Evolutionary conservation across 2,113 vertebrate species (phyloP).

Genomic region (Nematolebias whitei): DNA sequence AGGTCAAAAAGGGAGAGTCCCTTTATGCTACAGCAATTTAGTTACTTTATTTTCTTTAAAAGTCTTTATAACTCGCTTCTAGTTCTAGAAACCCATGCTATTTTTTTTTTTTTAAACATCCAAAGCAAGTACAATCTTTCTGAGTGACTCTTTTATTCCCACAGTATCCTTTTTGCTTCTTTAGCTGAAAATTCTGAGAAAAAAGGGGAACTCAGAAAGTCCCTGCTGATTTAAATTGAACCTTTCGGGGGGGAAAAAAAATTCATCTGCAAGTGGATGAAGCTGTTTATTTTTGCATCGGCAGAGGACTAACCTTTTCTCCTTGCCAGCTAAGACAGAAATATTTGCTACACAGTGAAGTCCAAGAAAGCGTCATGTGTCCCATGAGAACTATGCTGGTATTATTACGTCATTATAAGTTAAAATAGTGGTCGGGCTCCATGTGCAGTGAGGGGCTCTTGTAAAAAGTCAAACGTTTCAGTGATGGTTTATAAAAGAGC

Average conservation of each 20-base stretch:
- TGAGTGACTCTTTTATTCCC: conserved; percentile 16
- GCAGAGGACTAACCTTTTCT: conserved; percentile 6
- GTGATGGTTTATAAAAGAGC: conserved; percentile 14
- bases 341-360: conserved; percentile 10
- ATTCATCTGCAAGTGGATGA: not conserved
- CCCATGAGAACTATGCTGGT: conserved; percentile 30
- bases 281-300: conserved; percentile 21
- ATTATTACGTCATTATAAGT: conserved; percentile 31
- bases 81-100: no score
- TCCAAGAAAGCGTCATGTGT: not conserved
- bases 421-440: conserved; percentile 43
- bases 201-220: conserved; percentile 52
- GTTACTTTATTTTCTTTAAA: not conserved
- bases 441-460: conserved; percentile 17
- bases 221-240: conserved; percentile 24
- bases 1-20: no score
- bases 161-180: conserved; percentile 17
- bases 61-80: not conserved
- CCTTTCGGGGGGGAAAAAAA: conserved; percentile 18
- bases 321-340: conserved; percentile 18
- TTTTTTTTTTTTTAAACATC: not conserved
- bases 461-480: conserved; percentile 39
- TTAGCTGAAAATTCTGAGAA: conserved; percentile 20
- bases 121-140: not conserved
- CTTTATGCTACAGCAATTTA: no score